Evolutionary conservation across 2,113 vertebrate genomes (phyloP).

Genomic region (Taurulus bubalis): DNA sequence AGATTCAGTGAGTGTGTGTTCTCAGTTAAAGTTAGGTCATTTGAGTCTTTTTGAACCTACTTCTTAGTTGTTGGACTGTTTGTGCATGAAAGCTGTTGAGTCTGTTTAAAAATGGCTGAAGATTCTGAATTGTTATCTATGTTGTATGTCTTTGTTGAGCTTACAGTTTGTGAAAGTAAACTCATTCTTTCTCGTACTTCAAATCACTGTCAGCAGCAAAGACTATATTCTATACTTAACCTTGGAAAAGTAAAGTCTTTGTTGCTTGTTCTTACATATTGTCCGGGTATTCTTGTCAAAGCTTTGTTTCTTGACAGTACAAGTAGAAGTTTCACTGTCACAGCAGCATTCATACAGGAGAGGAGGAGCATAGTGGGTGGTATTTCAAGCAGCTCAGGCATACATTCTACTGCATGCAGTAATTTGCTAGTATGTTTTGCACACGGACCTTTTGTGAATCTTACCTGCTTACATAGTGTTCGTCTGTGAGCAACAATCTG

Average conservation of each 20-base stretch:
- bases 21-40: no score
- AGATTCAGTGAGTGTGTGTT: no score
- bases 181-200: no score
- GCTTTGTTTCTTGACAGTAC: background rate
- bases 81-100: no score
- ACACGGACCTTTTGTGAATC: background rate
- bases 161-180: no score
- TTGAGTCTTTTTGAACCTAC: no score
- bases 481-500: background rate
- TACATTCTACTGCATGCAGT: background rate
- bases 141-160: no score
- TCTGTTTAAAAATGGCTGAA: no score
- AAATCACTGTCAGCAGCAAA: background rate
- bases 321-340: background rate
- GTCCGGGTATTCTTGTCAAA: background rate
- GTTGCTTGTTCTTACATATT: background rate
- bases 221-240: background rate
- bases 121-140: no score
- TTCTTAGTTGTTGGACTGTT: no score
- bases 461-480: background rate
- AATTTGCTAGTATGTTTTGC: background rate
- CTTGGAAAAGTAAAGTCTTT: background rate
- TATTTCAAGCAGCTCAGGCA: constrained; percentile 3
- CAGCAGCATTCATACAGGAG: background rate
- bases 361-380: background rate